Conservation (phyloP, 2,797 vertebrate species). For the Lithobates pipiens region DNA sequence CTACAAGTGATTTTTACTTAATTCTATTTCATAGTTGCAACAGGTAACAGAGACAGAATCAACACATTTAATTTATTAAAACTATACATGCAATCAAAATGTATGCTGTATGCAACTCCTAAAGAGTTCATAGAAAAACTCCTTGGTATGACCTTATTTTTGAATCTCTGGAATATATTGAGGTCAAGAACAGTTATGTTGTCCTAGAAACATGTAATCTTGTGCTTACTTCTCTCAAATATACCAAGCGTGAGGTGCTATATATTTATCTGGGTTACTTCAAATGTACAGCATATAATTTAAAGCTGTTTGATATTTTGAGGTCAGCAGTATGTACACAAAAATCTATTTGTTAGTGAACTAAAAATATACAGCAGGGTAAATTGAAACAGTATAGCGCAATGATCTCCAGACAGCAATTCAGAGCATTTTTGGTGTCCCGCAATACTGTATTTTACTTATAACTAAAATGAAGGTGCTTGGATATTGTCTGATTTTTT, state of each 20-base stretch:
- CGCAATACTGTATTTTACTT: neutral
- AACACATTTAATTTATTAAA: no score
- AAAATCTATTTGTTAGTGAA: neutral
- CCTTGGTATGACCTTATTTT: slow-evolving; percentile 1
- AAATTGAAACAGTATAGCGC: neutral
- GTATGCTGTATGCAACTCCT: neutral
- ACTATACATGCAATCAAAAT: neutral
- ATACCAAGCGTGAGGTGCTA: neutral
- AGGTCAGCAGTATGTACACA: neutral
- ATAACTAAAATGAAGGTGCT: neutral
- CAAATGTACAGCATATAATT: neutral
- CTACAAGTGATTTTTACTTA: no score
- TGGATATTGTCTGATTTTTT: neutral
- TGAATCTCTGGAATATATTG: slow-evolving; percentile 4
- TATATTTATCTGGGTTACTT: slow-evolving; percentile 31
- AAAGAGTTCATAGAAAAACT: neutral
- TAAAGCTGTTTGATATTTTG: slow-evolving; percentile 12
- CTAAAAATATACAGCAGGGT: neutral
- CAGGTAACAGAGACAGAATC: no score
- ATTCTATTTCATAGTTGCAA: no score
- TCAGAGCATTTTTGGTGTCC: neutral
- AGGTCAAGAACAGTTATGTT: slow-evolving; percentile 6
- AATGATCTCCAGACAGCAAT: neutral
- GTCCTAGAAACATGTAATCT: slow-evolving; percentile 46
- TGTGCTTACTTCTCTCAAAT: neutral